Evolutionary conservation across 2,888 invertebrate species (phyloP).

Genomic region (Amblyjoppa proteus): DNA sequence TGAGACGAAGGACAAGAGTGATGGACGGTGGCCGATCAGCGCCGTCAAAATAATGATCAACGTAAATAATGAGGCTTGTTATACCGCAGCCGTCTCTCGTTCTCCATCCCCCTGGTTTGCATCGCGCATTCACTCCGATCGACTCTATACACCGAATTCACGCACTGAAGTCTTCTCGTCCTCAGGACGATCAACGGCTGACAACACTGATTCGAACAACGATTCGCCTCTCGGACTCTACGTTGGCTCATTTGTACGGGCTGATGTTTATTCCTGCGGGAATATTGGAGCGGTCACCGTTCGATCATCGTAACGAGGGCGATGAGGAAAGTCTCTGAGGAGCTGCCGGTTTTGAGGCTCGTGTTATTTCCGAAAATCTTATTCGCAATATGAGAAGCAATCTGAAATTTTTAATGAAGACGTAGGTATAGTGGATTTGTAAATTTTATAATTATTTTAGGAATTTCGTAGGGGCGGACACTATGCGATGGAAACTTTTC

Average conservation of each 20-base stretch:
- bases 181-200: not conserved
- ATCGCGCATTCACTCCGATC: conserved; percentile 56
- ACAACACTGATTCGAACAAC: not conserved
- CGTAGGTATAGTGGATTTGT: not conserved
- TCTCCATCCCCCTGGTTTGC: conserved; percentile 35
- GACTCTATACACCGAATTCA: not conserved
- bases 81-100: conserved; percentile 60
- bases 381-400: not conserved
- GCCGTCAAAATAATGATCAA: conserved; percentile 83
- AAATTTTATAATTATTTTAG: not conserved
- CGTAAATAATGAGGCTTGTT: conserved; percentile 82
- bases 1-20: conserved; percentile 74
- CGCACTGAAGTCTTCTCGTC: too few relatives aligned
- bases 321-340: not conserved
- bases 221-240: not conserved
- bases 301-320: not conserved
- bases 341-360: not conserved
- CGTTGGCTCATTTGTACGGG: not conserved
- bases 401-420: not conserved
- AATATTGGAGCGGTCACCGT: conserved; percentile 3
- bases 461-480: too few relatives aligned
- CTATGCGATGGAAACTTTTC: too few relatives aligned
- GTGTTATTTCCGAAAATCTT: not conserved
- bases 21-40: conserved; percentile 83
- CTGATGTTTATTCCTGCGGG: not conserved